Evolutionary conservation across 2,888 invertebrate genomes (phyloP).

Genomic region (Polymixis flavicincta): DNA sequence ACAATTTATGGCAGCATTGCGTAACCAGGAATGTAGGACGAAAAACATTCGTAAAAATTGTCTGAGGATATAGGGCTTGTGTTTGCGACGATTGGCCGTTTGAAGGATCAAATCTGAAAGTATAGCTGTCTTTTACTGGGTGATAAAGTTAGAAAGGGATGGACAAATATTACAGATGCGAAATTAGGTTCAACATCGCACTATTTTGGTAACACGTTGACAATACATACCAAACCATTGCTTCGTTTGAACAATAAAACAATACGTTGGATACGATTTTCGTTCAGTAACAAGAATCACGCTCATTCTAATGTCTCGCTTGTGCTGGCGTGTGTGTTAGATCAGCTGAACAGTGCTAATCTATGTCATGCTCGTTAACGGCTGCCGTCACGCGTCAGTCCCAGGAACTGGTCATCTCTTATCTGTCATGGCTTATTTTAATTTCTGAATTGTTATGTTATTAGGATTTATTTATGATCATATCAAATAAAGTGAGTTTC

Average conservation of each 20-base stretch:
- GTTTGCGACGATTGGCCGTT: constrained; percentile 3
- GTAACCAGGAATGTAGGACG: constrained; percentile 58
- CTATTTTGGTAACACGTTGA: background rate
- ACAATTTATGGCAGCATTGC: constrained; percentile 61
- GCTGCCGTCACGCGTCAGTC: too few relatives aligned
- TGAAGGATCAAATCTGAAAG: constrained; percentile 20
- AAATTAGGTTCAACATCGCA: background rate
- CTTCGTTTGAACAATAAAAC: too few relatives aligned
- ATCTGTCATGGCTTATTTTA: too few relatives aligned
- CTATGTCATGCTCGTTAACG: too few relatives aligned
- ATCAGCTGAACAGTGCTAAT: too few relatives aligned
- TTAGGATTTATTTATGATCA: too few relatives aligned
- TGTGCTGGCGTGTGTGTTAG: too few relatives aligned
- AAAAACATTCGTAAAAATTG: constrained; percentile 58
- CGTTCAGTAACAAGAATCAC: too few relatives aligned
- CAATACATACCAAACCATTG: background rate
- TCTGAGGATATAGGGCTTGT: constrained; percentile 10
- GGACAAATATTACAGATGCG: constrained; percentile 4
- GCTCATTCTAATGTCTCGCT: too few relatives aligned
- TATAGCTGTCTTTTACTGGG: constrained; percentile 18
- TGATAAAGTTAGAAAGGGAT: constrained; percentile 25
- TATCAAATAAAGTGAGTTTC: background rate
- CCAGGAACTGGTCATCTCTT: too few relatives aligned
- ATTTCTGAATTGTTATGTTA: too few relatives aligned
- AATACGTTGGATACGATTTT: too few relatives aligned